Conservation (phyloP, 2,888 invertebrate genomes). For the Auanema freiburgensis region DNA sequence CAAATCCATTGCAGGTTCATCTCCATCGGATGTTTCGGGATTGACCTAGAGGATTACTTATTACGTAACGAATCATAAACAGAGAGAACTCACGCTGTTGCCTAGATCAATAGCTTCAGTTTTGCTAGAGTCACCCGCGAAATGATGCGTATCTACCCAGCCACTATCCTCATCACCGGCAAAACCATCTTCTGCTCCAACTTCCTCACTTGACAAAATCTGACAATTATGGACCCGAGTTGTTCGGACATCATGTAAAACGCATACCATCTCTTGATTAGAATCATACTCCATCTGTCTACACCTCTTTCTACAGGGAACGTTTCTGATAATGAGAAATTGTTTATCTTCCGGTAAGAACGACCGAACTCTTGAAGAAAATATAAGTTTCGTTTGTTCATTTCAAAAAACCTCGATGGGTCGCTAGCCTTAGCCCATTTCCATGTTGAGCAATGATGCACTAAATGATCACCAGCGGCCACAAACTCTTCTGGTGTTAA, state of each 20-base stretch:
- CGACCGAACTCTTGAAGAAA: constrained; percentile 32
- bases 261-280: constrained; percentile 80
- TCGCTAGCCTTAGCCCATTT: constrained; percentile 84
- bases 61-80: constrained; percentile 5
- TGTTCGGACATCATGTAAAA: too few species aligned
- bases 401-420: constrained; percentile 69
- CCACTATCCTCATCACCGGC: constrained; percentile 45
- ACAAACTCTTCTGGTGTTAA: constrained; percentile 98
- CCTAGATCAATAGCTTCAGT: constrained; percentile 15
- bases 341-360: constrained; percentile 92
- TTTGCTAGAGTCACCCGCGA: constrained; percentile 25
- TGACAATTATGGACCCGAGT: too few species aligned
- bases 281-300: constrained; percentile 90
- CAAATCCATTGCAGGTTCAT: constrained; percentile 90
- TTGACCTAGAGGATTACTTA: constrained; percentile 57
- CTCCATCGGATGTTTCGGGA: constrained; percentile 73
- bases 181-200: constrained; percentile 34
- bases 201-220: constrained; percentile 35
- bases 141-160: constrained; percentile 54
- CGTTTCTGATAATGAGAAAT: constrained; percentile 92
- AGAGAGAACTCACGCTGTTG: neutral
- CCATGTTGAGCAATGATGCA: constrained; percentile 99
- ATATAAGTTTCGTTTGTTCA: constrained; percentile 1
- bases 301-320: constrained; percentile 92
- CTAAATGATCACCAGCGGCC: constrained; percentile 94